Evolutionary conservation across 2,797 vertebrate genomes (phyloP).

Genomic region (Fistularia tabacaria): DNA sequence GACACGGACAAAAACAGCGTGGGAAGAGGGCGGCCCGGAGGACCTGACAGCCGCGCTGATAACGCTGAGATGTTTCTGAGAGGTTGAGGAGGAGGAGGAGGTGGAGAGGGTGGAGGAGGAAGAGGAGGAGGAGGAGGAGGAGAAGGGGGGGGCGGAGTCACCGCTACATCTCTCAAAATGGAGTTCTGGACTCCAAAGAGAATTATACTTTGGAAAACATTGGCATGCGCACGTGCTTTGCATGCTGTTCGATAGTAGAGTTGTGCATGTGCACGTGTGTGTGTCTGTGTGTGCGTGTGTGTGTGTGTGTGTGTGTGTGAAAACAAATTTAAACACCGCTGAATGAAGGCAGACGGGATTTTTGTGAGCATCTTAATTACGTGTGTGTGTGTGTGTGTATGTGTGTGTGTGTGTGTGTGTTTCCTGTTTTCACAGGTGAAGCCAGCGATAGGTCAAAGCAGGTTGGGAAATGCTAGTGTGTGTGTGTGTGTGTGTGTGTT

Average conservation of each 20-base stretch:
- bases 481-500: conserved; percentile 43
- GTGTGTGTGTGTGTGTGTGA: background rate
- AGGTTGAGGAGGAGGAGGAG: too few relatives aligned
- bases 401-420: background rate
- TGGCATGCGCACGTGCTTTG: too few relatives aligned
- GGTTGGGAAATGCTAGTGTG: background rate
- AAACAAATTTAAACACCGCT: too few relatives aligned
- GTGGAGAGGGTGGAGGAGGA: too few relatives aligned
- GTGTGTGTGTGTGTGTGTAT: background rate
- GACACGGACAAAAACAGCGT: conserved; percentile 4
- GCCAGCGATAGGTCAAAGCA: background rate
- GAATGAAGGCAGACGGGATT: too few relatives aligned
- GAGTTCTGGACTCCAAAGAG: too few relatives aligned
- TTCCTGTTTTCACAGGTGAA: background rate
- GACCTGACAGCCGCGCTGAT: conserved; percentile 3
- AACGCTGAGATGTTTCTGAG: too few relatives aligned
- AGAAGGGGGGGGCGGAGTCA: too few relatives aligned
- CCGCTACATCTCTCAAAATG: too few relatives aligned
- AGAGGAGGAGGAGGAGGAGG: too few relatives aligned
- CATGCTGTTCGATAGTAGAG: background rate
- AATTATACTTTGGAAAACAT: too few relatives aligned
- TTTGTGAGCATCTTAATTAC: too few relatives aligned
- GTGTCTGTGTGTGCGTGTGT: conserved; percentile 12
- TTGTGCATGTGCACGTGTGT: conserved; percentile 8
- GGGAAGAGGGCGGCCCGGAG: background rate